Conservation (phyloP, 2,113 vertebrate species). For the Spilogale gracilis region DNA sequence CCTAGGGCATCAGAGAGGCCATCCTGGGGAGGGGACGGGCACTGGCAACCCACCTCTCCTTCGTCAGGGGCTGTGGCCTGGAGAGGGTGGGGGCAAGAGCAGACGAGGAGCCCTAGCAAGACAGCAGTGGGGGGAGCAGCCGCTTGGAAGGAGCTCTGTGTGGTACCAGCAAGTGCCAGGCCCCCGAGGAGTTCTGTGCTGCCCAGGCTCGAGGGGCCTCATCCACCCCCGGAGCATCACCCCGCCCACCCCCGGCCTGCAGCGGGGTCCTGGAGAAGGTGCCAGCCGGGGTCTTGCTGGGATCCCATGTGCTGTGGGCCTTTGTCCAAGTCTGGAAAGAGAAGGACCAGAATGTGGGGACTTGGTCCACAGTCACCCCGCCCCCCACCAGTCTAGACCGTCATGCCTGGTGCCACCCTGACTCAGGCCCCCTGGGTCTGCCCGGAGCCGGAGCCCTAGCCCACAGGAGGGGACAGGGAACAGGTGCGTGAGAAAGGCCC, state of each 20-base stretch:
- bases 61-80: neutral
- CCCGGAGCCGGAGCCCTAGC: neutral
- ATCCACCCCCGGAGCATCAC: neutral
- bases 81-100: neutral
- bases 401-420: neutral
- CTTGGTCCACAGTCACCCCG: neutral
- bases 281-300: neutral
- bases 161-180: rapidly evolving
- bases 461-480: neutral
- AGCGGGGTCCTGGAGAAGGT: rapidly evolving
- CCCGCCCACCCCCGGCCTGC: neutral
- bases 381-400: neutral
- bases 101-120: neutral
- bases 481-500: rapidly evolving
- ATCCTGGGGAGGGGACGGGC: neutral
- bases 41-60: neutral
- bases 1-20: neutral
- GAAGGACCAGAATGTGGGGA: neutral
- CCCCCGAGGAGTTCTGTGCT: neutral
- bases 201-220: neutral
- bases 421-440: neutral
- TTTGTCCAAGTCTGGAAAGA: neutral
- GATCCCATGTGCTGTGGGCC: neutral
- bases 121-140: neutral
- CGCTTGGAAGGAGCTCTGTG: neutral